Percentiles rank a stretch among this genome's conserved stretches.
Evolutionary conservation across 2,797 vertebrate species (phyloP).

Genomic region (Aldrovandia affinis): DNA sequence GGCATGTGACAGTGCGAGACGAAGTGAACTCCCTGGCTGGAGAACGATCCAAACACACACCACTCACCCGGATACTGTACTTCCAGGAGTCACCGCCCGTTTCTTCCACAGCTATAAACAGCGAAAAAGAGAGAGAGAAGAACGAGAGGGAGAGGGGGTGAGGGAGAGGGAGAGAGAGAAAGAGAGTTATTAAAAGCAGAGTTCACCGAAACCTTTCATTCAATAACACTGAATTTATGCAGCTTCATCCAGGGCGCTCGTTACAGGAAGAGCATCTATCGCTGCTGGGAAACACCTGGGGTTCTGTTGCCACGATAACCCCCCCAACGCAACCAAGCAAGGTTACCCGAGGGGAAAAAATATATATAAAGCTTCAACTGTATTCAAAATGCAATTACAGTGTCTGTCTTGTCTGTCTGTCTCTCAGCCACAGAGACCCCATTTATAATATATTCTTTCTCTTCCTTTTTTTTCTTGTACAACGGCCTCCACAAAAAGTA

Average conservation of each 20-base stretch:
- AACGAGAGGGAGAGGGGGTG: neutral
- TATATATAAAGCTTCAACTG: neutral
- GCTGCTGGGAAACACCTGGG: neutral
- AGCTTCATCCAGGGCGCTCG: too few species aligned
- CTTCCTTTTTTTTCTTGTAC: neutral
- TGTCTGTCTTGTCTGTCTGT: neutral
- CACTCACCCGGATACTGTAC: constrained; percentile 92
- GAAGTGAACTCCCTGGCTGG: too few species aligned
- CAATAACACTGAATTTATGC: too few species aligned
- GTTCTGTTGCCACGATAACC: constrained; percentile 13
- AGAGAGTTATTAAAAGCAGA: neutral
- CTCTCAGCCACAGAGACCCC: neutral
- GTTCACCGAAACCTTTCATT: too few species aligned
- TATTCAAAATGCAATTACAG: neutral
- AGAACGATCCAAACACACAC: neutral
- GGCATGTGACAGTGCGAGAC: too few species aligned
- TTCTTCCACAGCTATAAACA: constrained; percentile 89
- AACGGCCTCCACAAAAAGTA: neutral
- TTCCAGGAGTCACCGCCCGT: constrained; percentile 98
- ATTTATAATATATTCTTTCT: neutral
- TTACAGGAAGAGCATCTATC: too few species aligned
- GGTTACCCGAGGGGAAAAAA: neutral
- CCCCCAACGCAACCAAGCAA: neutral
- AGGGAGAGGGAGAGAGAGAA: neutral
- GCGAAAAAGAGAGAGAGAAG: neutral